Conservation (phyloP, 2,888 invertebrate species). For the Notodromas monacha region DNA sequence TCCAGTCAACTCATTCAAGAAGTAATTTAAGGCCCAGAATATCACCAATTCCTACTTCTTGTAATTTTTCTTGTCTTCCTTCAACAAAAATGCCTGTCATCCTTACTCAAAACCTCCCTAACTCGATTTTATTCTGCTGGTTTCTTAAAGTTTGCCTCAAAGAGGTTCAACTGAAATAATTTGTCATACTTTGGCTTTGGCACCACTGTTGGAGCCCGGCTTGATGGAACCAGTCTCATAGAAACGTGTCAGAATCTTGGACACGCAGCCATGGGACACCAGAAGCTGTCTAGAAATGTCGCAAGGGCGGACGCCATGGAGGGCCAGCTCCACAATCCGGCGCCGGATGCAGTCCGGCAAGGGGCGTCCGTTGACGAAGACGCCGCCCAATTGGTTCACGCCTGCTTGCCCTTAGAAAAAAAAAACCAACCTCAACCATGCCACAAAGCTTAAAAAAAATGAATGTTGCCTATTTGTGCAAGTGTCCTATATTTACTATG, state of each 20-base stretch:
- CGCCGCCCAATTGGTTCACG: slow-evolving; percentile 25
- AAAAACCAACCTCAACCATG: too few species aligned
- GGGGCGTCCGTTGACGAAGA: slow-evolving; percentile 27
- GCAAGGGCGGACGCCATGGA: slow-evolving; percentile 24
- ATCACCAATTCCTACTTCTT: too few species aligned
- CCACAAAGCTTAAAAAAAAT: too few species aligned
- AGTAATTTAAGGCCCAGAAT: too few species aligned
- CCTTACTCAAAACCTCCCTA: too few species aligned
- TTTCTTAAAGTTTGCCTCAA: too few species aligned
- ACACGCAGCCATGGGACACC: slow-evolving; percentile 27
- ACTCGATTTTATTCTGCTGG: too few species aligned
- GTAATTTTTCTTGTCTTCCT: too few species aligned
- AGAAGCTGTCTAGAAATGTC: slow-evolving; percentile 25
- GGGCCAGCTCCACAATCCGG: slow-evolving; percentile 25
- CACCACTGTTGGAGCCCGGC: slow-evolving; percentile 19
- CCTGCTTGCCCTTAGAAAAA: slow-evolving; percentile 23
- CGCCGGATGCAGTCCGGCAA: slow-evolving; percentile 24
- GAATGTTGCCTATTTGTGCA: too few species aligned
- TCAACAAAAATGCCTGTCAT: too few species aligned
- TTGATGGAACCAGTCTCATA: slow-evolving; percentile 23
- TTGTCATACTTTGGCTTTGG: slow-evolving; percentile 25
- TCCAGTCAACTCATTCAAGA: too few species aligned
- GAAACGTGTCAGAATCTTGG: slow-evolving; percentile 23
- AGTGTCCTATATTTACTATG: too few species aligned
- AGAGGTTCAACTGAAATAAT: slow-evolving; percentile 1